Evolutionary conservation across 2,888 invertebrate species (phyloP).

Genomic region (Agrypnus murinus): DNA sequence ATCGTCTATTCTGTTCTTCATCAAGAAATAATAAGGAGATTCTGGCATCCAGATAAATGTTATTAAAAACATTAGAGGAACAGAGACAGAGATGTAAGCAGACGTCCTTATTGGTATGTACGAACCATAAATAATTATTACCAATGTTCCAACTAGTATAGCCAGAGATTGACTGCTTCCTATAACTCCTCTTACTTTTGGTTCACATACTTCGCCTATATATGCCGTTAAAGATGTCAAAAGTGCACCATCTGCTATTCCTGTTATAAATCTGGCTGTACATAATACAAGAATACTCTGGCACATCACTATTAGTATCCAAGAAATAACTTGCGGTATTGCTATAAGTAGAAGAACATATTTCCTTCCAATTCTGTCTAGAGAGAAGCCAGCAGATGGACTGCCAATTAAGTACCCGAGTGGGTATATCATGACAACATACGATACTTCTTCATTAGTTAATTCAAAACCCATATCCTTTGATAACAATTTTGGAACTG

Average conservation of each 20-base stretch:
- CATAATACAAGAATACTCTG: conserved; percentile 35
- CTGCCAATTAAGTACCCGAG: conserved; percentile 50
- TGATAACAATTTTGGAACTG: conserved; percentile 53
- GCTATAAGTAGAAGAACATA: conserved; percentile 59
- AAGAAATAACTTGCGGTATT: conserved; percentile 61
- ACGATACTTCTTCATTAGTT: conserved; percentile 53
- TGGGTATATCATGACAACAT: conserved; percentile 54
- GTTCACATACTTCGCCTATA: conserved; percentile 57
- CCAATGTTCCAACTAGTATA: conserved; percentile 34
- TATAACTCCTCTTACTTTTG: conserved; percentile 55
- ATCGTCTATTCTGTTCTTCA: conserved; percentile 60
- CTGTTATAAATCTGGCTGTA: conserved; percentile 49
- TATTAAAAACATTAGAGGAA: conserved; percentile 56
- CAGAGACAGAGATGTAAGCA: conserved; percentile 49
- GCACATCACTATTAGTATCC: conserved; percentile 57
- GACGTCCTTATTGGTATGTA: conserved; percentile 34
- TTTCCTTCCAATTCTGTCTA: conserved; percentile 63
- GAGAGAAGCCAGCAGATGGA: conserved; percentile 53
- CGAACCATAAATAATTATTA: conserved; percentile 60
- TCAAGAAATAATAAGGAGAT: too few species aligned
- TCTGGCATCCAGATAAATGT: conserved; percentile 73
- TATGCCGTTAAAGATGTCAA: conserved; percentile 57
- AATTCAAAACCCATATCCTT: conserved; percentile 47
- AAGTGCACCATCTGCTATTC: conserved; percentile 56
- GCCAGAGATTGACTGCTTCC: conserved; percentile 52